These are phyloP conservation scores for Tachina lurida DNA, from an alignment of 2,888 invertebrate species.

Conservation along the genomic window DNA sequence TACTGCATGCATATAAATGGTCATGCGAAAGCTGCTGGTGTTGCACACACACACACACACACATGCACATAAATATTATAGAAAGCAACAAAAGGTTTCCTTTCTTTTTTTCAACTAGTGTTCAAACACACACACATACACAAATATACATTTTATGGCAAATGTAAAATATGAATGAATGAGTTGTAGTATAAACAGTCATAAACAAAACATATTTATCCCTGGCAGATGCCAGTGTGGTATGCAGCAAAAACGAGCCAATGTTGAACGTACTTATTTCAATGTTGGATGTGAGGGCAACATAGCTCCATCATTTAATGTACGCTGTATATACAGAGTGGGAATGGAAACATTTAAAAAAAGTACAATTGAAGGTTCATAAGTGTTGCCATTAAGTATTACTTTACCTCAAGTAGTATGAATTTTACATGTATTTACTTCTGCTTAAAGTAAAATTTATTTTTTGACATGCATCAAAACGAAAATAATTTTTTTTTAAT, in stretches of 20 bases:
- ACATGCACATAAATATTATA: conserved; percentile 43
- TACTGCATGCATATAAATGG: conserved; percentile 33
- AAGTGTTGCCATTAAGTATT: conserved; percentile 42
- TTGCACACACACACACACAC: conserved; percentile 1
- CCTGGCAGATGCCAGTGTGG: conserved; percentile 50
- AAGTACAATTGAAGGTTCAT: conserved; percentile 33
- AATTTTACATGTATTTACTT: background rate
- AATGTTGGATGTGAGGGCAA: conserved; percentile 48
- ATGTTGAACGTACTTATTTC: conserved; percentile 38
- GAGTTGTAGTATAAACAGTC: conserved; percentile 62
- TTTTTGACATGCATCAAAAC: no score
- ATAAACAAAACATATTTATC: conserved; percentile 71
- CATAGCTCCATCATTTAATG: conserved; percentile 64
- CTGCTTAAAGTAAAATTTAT: no score
- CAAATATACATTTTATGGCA: conserved; percentile 6
- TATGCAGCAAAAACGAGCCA: conserved; percentile 38
- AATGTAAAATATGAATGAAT: conserved; percentile 69
- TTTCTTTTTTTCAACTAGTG: conserved; percentile 14
- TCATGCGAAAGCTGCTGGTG: conserved; percentile 22
- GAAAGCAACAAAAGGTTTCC: conserved; percentile 63
- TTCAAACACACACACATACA: background rate
- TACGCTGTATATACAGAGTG: conserved; percentile 46
- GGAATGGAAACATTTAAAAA: conserved; percentile 33
- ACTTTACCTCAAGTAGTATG: background rate
- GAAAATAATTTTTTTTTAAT: background rate